phyloP scores from a whole-genome alignment of 1,140 invertebrate genomes.

The Cydia fagiglandana region DNA sequence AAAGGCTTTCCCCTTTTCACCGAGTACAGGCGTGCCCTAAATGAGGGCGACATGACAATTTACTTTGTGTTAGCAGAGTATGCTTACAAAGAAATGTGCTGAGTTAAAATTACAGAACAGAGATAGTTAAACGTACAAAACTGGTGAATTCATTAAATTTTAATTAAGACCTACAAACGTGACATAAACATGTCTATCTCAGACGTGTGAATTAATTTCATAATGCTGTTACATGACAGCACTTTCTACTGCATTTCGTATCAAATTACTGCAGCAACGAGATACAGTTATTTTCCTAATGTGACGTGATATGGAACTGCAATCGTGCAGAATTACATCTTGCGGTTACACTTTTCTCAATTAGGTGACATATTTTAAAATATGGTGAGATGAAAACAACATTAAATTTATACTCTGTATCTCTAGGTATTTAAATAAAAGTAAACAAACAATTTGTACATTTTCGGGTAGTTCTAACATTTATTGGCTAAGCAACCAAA shows the following conservation, averaged over 20 bases:
- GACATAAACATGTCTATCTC: constrained; percentile 16
- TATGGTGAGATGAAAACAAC: background rate
- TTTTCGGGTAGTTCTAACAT: no score
- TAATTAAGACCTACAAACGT: background rate
- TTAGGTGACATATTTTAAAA: no score
- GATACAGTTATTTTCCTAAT: constrained; percentile 28
- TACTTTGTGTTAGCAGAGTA: background rate
- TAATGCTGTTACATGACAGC: background rate
- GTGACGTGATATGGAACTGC: background rate
- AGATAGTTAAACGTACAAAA: background rate
- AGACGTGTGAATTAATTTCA: constrained; percentile 1
- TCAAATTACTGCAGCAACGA: constrained; percentile 19
- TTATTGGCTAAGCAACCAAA: no score
- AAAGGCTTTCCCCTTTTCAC: no score
- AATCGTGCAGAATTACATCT: background rate
- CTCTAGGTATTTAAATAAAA: no score
- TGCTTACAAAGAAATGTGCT: background rate
- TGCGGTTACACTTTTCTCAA: no score
- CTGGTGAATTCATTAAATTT: background rate
- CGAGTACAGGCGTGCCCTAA: no score
- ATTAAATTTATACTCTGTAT: no score
- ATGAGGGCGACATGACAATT: no score
- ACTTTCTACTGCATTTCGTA: constrained; percentile 28
- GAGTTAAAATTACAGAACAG: background rate
- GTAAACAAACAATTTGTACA: no score